Conservation (phyloP, 2,888 invertebrate species). For the Nudaria mundana region DNA sequence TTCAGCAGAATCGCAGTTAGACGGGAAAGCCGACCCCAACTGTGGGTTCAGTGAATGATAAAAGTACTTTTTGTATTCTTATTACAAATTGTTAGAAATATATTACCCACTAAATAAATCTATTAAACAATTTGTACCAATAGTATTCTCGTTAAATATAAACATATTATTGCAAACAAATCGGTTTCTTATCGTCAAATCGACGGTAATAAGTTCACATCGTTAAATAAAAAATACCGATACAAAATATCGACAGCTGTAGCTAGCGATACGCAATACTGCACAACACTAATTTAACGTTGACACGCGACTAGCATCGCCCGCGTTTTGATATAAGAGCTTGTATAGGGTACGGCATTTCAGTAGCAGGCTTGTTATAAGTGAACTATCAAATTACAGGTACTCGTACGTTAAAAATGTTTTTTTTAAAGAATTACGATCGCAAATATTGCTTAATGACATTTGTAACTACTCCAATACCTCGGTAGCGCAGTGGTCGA, state of each 20-base stretch:
- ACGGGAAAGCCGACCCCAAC: too few species aligned
- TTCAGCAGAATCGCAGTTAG: too few species aligned
- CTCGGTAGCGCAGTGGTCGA: too few species aligned
- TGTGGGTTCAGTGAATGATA: too few species aligned
- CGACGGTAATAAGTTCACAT: constrained; percentile 64
- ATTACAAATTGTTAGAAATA: too few species aligned
- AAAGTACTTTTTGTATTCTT: too few species aligned
- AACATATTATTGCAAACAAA: constrained; percentile 59
- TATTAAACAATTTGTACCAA: too few species aligned
- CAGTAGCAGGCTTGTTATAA: constrained; percentile 13
- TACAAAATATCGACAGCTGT: constrained; percentile 56
- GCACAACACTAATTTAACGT: constrained; percentile 57
- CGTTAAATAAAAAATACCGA: constrained; percentile 67
- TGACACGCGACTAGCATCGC: constrained; percentile 43
- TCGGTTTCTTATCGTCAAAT: constrained; percentile 70
- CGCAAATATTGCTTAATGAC: too few species aligned
- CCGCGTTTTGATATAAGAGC: constrained; percentile 36
- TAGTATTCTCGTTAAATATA: constrained; percentile 38
- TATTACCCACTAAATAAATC: too few species aligned
- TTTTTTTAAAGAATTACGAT: not conserved
- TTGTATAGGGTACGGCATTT: constrained; percentile 22
- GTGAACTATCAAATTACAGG: constrained; percentile 2
- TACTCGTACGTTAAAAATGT: not conserved
- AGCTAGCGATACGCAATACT: constrained; percentile 51
- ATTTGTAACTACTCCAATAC: too few species aligned